Evolutionary conservation across 2,797 vertebrate species (phyloP).

Genomic region (Sebastes trivittatus): DNA sequence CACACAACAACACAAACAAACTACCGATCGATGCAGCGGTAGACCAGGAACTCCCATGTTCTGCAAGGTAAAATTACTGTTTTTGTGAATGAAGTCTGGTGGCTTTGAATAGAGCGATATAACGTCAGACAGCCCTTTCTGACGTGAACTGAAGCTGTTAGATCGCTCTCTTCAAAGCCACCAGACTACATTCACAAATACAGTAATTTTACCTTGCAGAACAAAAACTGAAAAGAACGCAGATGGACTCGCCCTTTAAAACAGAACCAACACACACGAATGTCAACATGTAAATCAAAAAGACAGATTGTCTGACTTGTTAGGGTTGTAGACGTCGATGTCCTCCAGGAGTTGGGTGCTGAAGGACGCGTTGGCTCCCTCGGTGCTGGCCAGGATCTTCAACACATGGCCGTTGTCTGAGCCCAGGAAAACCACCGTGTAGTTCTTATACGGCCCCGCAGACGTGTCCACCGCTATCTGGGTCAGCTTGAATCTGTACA

Average conservation of each 20-base stretch:
- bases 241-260: not conserved
- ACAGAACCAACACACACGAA: not conserved
- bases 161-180: not conserved
- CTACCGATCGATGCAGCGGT: not conserved
- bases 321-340: constrained; percentile 88
- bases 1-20: not conserved
- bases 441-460: constrained; percentile 86
- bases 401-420: constrained; percentile 88
- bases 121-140: too few species aligned
- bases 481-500: constrained; percentile 86
- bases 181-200: not conserved
- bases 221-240: not conserved
- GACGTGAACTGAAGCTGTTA: not conserved
- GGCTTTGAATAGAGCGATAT: too few species aligned
- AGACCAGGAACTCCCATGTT: not conserved
- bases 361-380: constrained; percentile 76
- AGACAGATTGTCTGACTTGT: constrained; percentile 79
- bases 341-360: constrained; percentile 88
- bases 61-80: too few species aligned
- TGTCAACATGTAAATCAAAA: not conserved
- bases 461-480: constrained; percentile 90
- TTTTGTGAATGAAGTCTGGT: too few species aligned
- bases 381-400: constrained; percentile 86
- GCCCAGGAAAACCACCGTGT: constrained; percentile 91
- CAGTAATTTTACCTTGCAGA: not conserved